Conservation (phyloP, 2,797 vertebrate genomes). For the Scolopax rusticola region DNA sequence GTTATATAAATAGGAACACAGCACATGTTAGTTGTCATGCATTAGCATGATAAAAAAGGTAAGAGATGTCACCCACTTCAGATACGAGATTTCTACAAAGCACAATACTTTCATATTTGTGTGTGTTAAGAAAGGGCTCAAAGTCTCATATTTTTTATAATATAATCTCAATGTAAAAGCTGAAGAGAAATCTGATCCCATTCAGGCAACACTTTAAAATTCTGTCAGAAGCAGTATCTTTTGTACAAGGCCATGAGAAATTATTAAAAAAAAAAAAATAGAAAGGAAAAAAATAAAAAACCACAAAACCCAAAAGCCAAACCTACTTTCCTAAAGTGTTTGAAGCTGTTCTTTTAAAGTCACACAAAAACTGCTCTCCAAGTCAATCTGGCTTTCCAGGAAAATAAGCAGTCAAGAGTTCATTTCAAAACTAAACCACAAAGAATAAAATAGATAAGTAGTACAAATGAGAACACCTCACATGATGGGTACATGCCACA, state of each 20-base stretch:
- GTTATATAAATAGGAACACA: conserved; percentile 7
- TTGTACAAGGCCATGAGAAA: neutral
- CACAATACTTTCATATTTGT: neutral
- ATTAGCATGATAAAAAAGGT: neutral
- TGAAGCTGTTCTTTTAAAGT: neutral
- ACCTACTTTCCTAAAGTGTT: neutral
- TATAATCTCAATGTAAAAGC: neutral
- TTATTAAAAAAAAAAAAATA: accelerated
- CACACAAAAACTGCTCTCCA: neutral
- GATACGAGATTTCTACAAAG: neutral
- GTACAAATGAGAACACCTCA: neutral
- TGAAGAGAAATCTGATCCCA: neutral
- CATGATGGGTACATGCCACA: neutral
- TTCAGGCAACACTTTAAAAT: neutral
- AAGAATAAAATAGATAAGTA: neutral
- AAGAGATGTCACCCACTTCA: neutral
- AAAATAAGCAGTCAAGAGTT: neutral
- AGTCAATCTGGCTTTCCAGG: neutral
- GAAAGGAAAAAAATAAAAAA: accelerated
- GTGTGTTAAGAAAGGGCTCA: neutral
- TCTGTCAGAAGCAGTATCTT: neutral
- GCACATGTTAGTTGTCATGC: neutral
- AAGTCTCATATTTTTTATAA: neutral
- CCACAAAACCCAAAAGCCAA: neutral
- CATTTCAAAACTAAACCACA: neutral